Percentiles rank a stretch among this genome's conserved stretches.
Evolutionary conservation across 1,140 invertebrate species (phyloP).

Genomic region (Scaptomyza graminum): DNA sequence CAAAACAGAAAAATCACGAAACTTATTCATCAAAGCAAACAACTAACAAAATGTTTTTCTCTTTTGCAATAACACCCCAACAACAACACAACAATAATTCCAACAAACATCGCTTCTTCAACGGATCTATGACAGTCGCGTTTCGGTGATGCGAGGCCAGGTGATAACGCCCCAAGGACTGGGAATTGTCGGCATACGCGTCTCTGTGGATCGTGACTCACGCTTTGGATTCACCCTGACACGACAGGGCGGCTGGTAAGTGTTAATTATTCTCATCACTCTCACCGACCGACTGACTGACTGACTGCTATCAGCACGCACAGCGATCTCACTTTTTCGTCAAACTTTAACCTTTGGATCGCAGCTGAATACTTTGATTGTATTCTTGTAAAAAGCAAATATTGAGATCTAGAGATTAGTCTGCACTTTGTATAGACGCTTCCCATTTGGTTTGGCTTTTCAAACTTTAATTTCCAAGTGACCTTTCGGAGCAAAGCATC

Average conservation of each 20-base stretch:
- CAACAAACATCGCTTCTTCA: background rate
- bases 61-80: constrained; percentile 46
- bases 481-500: background rate
- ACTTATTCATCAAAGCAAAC: constrained; percentile 21
- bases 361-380: too few species aligned
- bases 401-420: too few species aligned
- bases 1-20: constrained; percentile 27
- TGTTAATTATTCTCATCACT: background rate
- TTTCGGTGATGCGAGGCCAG: constrained; percentile 98
- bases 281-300: too few species aligned
- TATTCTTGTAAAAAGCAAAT: too few species aligned
- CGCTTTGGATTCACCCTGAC: constrained; percentile 98
- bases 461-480: too few species aligned
- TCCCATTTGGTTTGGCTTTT: too few species aligned
- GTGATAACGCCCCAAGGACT: constrained; percentile 96
- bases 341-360: too few species aligned
- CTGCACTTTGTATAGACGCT: too few species aligned
- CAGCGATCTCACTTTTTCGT: too few species aligned
- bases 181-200: constrained; percentile 97
- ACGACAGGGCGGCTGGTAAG: constrained; percentile 97
- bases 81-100: constrained; percentile 20
- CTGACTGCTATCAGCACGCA: too few species aligned
- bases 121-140: constrained; percentile 91
- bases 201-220: constrained; percentile 97
- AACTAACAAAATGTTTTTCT: constrained; percentile 66